phyloP scores from a whole-genome alignment of 1,140 invertebrate genomes.

The Colletes latitarsis region DNA sequence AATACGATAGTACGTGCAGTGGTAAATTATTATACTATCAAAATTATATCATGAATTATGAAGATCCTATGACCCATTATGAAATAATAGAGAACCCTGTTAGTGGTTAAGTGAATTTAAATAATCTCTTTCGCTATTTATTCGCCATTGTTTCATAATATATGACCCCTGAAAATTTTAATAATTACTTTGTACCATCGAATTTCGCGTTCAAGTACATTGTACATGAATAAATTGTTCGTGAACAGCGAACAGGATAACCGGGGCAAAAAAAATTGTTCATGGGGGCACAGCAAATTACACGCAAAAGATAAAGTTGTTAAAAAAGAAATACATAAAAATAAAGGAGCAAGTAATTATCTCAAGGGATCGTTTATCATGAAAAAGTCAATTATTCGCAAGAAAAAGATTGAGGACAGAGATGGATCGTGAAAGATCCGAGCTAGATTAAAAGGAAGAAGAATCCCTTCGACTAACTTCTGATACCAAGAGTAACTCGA shows the following conservation, averaged over 20 bases:
- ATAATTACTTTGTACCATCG: background rate
- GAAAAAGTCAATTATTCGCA: background rate
- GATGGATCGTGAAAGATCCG: background rate
- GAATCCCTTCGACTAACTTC: no score
- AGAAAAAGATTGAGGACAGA: no score
- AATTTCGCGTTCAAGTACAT: no score
- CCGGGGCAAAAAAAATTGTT: no score
- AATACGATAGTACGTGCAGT: background rate
- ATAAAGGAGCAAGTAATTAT: background rate
- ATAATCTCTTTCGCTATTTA: background rate
- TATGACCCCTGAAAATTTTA: background rate
- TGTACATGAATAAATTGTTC: no score
- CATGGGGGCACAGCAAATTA: no score
- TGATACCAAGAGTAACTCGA: background rate
- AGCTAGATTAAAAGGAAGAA: background rate
- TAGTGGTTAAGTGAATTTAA: background rate
- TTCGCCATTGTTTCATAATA: background rate
- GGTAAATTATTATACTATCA: constrained; percentile 33
- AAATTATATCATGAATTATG: background rate
- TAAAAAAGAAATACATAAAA: no score
- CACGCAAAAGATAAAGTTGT: no score
- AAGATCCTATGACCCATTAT: constrained; percentile 6
- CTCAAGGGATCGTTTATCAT: background rate
- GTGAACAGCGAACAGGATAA: no score
- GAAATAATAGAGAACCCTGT: background rate